Base-by-base conservation (phyloP, 2,113 vertebrate genomes). In the Pseudolaguvia tuberculata region DNA sequence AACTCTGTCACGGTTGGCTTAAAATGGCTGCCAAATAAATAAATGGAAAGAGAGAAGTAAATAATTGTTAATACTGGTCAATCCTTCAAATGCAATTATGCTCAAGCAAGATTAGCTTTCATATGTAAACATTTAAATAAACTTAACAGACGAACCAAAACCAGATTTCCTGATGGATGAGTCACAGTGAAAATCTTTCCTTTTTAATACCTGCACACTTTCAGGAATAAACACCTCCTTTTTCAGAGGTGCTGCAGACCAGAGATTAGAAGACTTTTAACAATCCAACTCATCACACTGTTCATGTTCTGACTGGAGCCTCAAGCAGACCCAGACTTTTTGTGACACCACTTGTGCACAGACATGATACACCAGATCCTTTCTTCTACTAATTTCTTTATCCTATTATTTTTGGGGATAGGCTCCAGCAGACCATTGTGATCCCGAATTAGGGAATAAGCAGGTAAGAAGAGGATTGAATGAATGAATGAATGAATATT, bases 231-330 rank as follows among this genome's bases (percentile, higher is more conserved):
- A 76, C 27, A 0, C 58, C 35, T 1, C 61, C 63, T 29, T 77
- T 79, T 76, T 67, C 74, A 67, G 74, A 52, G 79, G 73, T 45
- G 39, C 66, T 74, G 68, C 15, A 70, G 65, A 71, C 55, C 18
- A 47, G 25, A 70, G 79, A 81, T 75, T 80, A 80, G 48, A 75
- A 80, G 51, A 45, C 66, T 77, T 68, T 68, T 67, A 21, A 4
- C 53, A 71, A 50, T 57, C 13, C 70, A 73, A 72, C 70, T 25
- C 74, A 72, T 75, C 79, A 79, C 31, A 35, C 31, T 59, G 72
- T 63, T 48, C n/a, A 21, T 14, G 27, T 53, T 42, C 73, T 53
- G 74, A 59, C 58, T 29, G 50, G 59, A 63, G 57, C 48, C 20
- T 12, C 39, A 73, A 29, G 48, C 17, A 55, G 68, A 69, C n/a